Evolutionary conservation across 2,797 vertebrate species (phyloP).

Genomic region (Malacoctenus gilli): DNA sequence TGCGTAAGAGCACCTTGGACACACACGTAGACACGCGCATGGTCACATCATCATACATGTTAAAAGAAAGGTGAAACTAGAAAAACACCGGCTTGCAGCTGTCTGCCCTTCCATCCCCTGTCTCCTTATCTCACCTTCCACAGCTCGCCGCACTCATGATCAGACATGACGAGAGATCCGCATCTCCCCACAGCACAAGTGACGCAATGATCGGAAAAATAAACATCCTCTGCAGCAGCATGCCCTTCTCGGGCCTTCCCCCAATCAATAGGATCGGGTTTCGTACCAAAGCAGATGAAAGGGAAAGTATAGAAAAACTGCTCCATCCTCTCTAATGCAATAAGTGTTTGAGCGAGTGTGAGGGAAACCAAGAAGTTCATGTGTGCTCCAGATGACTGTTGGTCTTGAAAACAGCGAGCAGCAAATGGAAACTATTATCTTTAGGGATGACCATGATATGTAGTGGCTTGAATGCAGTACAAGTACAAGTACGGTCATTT

Average conservation of each 20-base stretch:
- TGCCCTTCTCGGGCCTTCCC: not conserved
- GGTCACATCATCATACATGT: conserved; percentile 26
- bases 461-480: too few relatives aligned
- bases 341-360: too few relatives aligned
- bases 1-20: not conserved
- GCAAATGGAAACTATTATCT: too few relatives aligned
- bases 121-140: conserved; percentile 7
- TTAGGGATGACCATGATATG: too few relatives aligned
- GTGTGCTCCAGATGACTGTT: too few relatives aligned
- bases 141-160: not conserved
- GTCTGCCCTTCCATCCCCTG: conserved; percentile 35
- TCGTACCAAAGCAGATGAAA: not conserved
- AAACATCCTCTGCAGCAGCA: conserved; percentile 32
- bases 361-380: too few relatives aligned
- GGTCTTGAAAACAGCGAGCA: too few relatives aligned
- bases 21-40: not conserved
- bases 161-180: conserved; percentile 37
- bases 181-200: conserved; percentile 23
- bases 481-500: too few relatives aligned
- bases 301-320: not conserved
- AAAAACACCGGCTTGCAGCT: conserved; percentile 45
- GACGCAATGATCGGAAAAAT: conserved; percentile 31
- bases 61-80: conserved; percentile 41
- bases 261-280: conserved; percentile 1
- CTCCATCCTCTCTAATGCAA: not conserved